Evolutionary conservation across 1,140 invertebrate species (phyloP).

Genomic region (Megalopta genalis): DNA sequence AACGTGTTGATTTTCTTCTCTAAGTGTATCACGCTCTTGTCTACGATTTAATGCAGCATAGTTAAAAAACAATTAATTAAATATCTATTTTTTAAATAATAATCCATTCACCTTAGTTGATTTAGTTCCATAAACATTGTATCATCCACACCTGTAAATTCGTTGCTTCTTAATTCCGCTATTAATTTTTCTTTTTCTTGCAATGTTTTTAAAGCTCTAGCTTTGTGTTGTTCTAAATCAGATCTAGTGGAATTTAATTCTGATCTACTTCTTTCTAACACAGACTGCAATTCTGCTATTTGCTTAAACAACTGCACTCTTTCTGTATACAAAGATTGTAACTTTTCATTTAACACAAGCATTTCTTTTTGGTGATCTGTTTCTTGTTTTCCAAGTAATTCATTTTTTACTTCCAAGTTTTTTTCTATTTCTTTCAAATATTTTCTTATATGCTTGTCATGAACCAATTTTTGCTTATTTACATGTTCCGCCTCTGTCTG

Average conservation of each 20-base stretch:
- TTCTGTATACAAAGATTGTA: conserved; percentile 71
- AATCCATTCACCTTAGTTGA: conserved; percentile 75
- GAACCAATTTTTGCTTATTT: conserved; percentile 26
- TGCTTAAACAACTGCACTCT: conserved; percentile 68
- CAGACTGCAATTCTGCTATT: conserved; percentile 76
- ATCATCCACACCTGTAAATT: conserved; percentile 70
- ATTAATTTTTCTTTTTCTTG: conserved; percentile 90
- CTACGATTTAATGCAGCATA: conserved; percentile 58
- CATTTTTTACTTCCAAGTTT: conserved; percentile 67
- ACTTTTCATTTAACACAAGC: conserved; percentile 68
- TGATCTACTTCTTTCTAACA: conserved; percentile 82
- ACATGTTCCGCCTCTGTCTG: background rate
- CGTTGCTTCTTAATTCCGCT: conserved; percentile 81
- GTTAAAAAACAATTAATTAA: background rate
- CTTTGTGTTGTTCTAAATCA: conserved; percentile 86
- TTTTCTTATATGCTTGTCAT: conserved; percentile 39
- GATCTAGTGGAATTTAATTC: conserved; percentile 81
- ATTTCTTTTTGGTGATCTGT: conserved; percentile 75
- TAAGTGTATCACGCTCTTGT: conserved; percentile 83
- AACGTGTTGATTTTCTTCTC: conserved; percentile 82
- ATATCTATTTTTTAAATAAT: conserved; percentile 8
- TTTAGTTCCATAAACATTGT: conserved; percentile 77
- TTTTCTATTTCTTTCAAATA: conserved; percentile 53
- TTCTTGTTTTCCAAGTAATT: conserved; percentile 66
- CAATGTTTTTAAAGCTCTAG: conserved; percentile 86